Percentiles rank a stretch among this genome's conserved stretches.
These are phyloP conservation scores for Myotis planiceps DNA, from an alignment of 2,797 vertebrate species.

Conservation along the genomic window DNA sequence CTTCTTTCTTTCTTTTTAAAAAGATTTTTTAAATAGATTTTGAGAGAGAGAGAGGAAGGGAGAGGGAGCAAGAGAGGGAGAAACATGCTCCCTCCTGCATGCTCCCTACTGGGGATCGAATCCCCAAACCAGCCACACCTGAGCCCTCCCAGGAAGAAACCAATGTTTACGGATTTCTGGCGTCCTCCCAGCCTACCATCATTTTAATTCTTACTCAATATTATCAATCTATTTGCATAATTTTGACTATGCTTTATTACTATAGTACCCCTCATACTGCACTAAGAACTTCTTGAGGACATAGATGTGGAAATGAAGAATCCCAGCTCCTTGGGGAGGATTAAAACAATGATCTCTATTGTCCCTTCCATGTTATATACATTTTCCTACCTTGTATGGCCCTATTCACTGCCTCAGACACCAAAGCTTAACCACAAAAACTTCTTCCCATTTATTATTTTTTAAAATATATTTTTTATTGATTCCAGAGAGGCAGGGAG, in stretches of 20 bases:
- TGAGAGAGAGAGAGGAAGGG: background rate
- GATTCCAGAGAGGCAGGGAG: background rate
- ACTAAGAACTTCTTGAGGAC: conserved; percentile 6
- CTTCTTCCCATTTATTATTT: background rate
- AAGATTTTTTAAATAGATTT: background rate
- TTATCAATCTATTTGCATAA: background rate
- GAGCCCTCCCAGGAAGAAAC: background rate
- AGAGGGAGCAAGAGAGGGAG: background rate
- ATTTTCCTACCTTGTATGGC: too few species aligned
- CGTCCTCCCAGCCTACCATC: background rate
- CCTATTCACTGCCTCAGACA: background rate
- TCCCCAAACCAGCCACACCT: background rate
- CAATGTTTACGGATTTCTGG: background rate
- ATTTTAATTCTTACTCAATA: background rate
- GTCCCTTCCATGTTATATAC: background rate
- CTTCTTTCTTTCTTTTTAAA: background rate
- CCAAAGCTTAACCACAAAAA: background rate
- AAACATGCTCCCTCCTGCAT: background rate
- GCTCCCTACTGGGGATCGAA: background rate
- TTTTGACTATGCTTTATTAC: background rate
- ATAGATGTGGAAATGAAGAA: background rate
- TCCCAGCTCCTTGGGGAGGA: background rate
- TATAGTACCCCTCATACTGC: background rate
- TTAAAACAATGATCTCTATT: background rate
- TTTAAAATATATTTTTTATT: background rate